Evolutionary conservation across 2,888 invertebrate species (phyloP).

Genomic region (Hymenopus coronatus): DNA sequence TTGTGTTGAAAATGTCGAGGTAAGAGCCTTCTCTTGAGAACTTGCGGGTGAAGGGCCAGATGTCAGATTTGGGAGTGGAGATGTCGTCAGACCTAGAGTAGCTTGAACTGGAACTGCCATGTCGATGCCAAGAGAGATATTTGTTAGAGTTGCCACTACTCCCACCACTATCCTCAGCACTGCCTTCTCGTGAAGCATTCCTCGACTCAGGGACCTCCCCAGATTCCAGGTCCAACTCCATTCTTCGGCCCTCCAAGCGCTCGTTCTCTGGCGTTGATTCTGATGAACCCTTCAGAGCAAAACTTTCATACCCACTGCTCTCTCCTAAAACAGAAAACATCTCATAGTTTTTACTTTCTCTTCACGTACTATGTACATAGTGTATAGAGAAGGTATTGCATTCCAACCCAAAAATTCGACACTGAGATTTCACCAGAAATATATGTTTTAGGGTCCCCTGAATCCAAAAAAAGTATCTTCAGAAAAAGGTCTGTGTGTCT

Average conservation of each 20-base stretch:
- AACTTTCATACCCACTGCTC: constrained; percentile 76
- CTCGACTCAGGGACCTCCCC: background rate
- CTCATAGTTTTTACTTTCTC: no score
- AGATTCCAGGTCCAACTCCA: constrained; percentile 23
- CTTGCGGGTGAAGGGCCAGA: constrained; percentile 15
- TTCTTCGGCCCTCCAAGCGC: constrained; percentile 39
- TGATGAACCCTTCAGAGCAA: constrained; percentile 51
- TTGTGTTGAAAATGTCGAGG: constrained; percentile 42
- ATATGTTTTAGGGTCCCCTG: no score
- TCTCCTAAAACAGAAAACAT: no score
- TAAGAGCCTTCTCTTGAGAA: constrained; percentile 31
- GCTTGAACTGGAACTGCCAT: background rate
- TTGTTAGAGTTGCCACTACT: background rate
- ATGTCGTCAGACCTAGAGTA: constrained; percentile 14
- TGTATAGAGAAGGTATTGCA: no score
- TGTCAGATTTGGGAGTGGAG: constrained; percentile 4
- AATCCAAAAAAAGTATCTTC: no score
- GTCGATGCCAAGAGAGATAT: background rate
- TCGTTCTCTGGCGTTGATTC: constrained; percentile 48
- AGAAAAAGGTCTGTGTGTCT: no score
- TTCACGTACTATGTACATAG: no score
- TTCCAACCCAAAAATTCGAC: no score
- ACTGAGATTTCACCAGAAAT: no score
- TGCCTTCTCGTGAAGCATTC: constrained; percentile 7
- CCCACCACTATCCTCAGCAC: constrained; percentile 9